These are phyloP conservation scores for Rhodinocichla rosea DNA, from an alignment of 2,113 vertebrate genomes.

Conservation along the genomic window DNA sequence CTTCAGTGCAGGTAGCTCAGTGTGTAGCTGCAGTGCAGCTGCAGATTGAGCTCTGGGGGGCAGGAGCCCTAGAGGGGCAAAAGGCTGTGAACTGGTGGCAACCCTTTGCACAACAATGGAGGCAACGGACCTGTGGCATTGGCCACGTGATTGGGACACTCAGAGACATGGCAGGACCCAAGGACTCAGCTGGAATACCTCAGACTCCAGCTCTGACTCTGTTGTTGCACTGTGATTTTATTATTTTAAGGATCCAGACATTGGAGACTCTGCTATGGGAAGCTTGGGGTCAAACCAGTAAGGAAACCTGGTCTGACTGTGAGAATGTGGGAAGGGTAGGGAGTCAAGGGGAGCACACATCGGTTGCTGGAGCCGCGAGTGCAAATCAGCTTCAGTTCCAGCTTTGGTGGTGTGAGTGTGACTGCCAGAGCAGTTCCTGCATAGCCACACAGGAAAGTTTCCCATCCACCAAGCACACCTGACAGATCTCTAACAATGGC, in stretches of 20 bases:
- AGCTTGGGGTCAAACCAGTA: not conserved
- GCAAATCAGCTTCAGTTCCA: not conserved
- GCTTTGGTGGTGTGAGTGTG: accelerated
- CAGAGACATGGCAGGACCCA: not conserved
- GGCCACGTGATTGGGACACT: not conserved
- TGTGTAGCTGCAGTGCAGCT: not conserved
- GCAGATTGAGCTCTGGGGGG: not conserved
- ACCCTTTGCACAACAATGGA: not conserved
- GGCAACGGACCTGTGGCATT: not conserved
- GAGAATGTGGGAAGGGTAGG: not conserved
- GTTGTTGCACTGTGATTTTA: not conserved
- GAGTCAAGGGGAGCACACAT: not conserved
- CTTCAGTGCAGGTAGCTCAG: not conserved
- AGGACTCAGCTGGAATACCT: not conserved
- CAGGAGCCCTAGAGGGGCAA: not conserved
- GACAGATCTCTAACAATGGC: not conserved
- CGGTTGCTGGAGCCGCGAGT: accelerated
- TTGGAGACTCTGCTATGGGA: not conserved
- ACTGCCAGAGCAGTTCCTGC: not conserved
- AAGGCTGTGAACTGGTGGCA: not conserved
- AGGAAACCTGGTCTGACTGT: not conserved
- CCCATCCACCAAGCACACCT: not conserved
- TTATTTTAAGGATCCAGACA: not conserved
- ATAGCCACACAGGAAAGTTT: not conserved
- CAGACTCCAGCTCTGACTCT: not conserved